Evolutionary conservation across 2,113 vertebrate genomes (phyloP), one percentile per base, ranked within the genome.

Genomic region (Ochotona princeps): DNA sequence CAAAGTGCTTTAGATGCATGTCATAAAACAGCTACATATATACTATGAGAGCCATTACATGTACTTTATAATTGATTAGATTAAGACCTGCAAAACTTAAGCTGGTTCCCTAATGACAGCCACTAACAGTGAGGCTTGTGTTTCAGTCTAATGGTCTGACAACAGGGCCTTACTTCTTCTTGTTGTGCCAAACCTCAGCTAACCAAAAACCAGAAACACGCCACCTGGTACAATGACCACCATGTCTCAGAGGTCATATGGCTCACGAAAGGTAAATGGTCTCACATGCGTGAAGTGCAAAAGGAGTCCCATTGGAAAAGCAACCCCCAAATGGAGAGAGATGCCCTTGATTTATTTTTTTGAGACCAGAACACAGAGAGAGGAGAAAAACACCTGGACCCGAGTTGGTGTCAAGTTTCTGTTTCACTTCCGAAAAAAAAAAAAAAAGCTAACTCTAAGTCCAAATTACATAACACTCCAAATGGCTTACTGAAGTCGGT

Each of bases 351-450:
- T 83, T 92, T 80, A 67, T 17, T 32, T 67, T 87, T 88, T 75
- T 73, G 80, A 76, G 83, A 84, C 38, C 38, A 94, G 94, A 78
- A 90, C 38, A 83, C 26, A 80, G 92, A 93, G 72, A 96, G 79
- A 95, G 82, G 93, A 94, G 92, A 92, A 95, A 96, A 96, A 93
- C 95, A 97, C 97, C 96, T 97, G 96, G 95, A 85, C 67, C 32
- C 78, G 76, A 67, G 72, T 35, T 13, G 13, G 92, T 93, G 86
- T 97, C 93, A 74, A 83, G 81, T 97, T 97, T 96, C 95, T 89
- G 82, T 84, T 97, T 92, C 75, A 97, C 92, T 97, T 97, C 94
- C 20, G 93, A 83, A 94, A 94, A 44, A 44, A 44, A 44, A 44
- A 3, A 44, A 44, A 44, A 97, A 89, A 89, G 8, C 94, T 86